These are phyloP conservation scores for Corythornis leucogaster DNA, from an alignment of 2,797 vertebrate species.

Conservation along the genomic window DNA sequence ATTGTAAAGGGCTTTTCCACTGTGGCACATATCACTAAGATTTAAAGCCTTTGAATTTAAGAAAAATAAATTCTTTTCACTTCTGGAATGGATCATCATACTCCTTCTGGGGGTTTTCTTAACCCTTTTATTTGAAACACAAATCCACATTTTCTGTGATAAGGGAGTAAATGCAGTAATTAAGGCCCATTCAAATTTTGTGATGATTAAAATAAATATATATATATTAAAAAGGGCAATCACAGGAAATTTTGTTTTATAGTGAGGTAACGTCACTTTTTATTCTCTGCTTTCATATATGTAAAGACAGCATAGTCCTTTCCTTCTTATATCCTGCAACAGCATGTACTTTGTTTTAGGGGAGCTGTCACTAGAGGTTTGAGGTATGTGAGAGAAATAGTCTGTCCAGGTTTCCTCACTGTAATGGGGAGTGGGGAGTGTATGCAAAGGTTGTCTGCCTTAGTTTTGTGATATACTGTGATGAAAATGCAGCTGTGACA, in stretches of 20 bases:
- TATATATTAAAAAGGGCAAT: neutral
- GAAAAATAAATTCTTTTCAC: neutral
- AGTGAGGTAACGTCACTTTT: neutral
- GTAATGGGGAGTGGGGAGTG: neutral
- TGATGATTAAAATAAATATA: neutral
- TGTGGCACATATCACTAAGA: constrained; percentile 44
- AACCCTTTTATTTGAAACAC: neutral
- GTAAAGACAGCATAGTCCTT: neutral
- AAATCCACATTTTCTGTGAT: neutral
- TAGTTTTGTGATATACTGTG: neutral
- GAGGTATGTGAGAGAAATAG: neutral
- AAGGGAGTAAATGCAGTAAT: neutral
- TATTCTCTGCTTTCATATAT: neutral
- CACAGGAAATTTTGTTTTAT: neutral
- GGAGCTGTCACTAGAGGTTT: constrained; percentile 20
- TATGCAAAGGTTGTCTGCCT: neutral
- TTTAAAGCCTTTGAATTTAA: constrained; percentile 59
- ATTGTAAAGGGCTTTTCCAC: constrained; percentile 43
- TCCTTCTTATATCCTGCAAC: neutral
- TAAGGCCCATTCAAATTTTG: neutral
- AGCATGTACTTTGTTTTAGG: neutral
- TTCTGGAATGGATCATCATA: neutral
- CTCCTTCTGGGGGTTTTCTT: neutral
- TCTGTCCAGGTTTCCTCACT: neutral
- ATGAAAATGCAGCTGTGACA: neutral